Evolutionary conservation across 2,113 vertebrate species (phyloP), one percentile per base, ranked within the genome.

Genomic region (Planiliza haematocheilus): DNA sequence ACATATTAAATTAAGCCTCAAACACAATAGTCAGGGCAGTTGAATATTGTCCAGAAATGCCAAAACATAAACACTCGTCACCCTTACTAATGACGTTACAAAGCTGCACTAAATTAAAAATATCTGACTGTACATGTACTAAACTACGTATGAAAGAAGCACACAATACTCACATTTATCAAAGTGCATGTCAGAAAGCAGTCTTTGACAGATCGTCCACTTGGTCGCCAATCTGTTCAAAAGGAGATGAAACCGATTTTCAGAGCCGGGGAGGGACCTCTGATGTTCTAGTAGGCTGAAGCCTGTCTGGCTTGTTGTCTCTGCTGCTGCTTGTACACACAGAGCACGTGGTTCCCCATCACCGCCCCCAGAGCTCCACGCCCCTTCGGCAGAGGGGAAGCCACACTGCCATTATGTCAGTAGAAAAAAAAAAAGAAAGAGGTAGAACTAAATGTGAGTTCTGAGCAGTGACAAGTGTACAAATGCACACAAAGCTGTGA

Each of bases 121-220:
- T n/a, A n/a, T n/a, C n/a, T n/a, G n/a, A n/a, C n/a, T n/a, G n/a
- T n/a, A n/a, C n/a, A n/a, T n/a, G n/a, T n/a, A n/a, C n/a, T n/a
- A n/a, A 39, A 24, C 12, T 7, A 43, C 55, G 11, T 8, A 13
- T 36, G 4, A 17, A 45, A 63, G 24, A 49, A 63, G 53, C 10
- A n/a, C 7, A 38, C 1, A 24, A 5, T 83, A 91, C 93, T 94
- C 74, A 94, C 93, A 86, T 90, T 92, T 93, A 86, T 91, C 91
- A 93, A 91, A 92, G 93, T 92, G 93, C 93, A 94, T 94, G 91
- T 93, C 93, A 93, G 86, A 91, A 87, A 74, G 69, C 67, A 62
- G 60, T 58, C 45, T n/a, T 80, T 71, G 61, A 58, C 64, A 81
- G 74, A 74, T 88, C 55, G 50, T 87, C 84, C 52, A 77, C 63